Conservation (phyloP, 2,797 vertebrate genomes). For the Cyprinodon diabolis region DNA sequence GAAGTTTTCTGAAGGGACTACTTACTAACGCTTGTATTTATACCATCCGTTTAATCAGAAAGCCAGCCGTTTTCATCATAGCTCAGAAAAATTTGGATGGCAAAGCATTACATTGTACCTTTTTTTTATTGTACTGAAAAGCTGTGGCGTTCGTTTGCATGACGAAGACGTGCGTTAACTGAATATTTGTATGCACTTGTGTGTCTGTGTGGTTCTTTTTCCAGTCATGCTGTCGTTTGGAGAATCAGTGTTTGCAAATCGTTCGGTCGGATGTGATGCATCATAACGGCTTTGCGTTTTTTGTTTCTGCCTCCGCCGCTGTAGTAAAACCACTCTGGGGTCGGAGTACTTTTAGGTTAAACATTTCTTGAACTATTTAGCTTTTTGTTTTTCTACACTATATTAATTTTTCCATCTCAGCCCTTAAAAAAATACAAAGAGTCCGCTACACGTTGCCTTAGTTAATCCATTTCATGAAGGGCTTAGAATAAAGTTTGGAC, state of each 20-base stretch:
- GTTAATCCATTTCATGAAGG: constrained; percentile 71
- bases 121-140: constrained; percentile 44
- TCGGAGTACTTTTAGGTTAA: constrained; percentile 48
- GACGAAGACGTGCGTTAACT: constrained; percentile 54
- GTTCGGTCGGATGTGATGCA: constrained; percentile 12
- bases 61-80: constrained; percentile 55
- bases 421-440: constrained; percentile 38
- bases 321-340: constrained; percentile 63
- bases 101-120: constrained; percentile 29
- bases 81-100: constrained; percentile 55
- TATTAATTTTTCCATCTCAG: constrained; percentile 31
- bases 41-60: constrained; percentile 55
- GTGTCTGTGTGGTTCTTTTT: constrained; percentile 49
- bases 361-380: constrained; percentile 17
- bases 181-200: constrained; percentile 61
- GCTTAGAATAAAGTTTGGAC: constrained; percentile 66
- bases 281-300: constrained; percentile 41
- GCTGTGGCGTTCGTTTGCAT: constrained; percentile 65
- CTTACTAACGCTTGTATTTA: constrained; percentile 60
- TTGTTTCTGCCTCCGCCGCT: constrained; percentile 34
- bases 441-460: constrained; percentile 76
- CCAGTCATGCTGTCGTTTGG: constrained; percentile 43
- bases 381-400: constrained; percentile 12
- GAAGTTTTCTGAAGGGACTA: constrained; percentile 71
- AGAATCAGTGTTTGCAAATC: constrained; percentile 36